These are phyloP conservation scores for Nibea albiflora DNA, from an alignment of 2,113 vertebrate species.

Conservation along the genomic window DNA sequence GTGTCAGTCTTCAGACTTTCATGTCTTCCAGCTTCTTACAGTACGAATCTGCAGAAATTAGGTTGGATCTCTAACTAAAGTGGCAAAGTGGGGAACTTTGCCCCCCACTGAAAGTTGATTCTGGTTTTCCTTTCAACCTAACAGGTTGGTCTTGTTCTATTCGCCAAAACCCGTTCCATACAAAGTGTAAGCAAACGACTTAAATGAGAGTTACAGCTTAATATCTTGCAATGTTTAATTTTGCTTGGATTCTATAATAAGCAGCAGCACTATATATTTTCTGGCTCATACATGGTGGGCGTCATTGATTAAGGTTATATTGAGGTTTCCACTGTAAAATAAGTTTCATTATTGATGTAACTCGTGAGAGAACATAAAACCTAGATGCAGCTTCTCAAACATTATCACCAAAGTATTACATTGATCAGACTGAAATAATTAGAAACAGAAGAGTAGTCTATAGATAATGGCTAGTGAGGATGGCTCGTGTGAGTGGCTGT, in stretches of 20 bases:
- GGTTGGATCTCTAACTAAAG: no score
- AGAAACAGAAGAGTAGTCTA: neutral
- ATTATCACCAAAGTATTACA: neutral
- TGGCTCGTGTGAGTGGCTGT: conserved; percentile 5
- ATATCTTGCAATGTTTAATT: neutral
- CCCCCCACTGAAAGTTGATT: neutral
- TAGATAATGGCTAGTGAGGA: neutral
- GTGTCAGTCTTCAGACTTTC: neutral
- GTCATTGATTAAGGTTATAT: neutral
- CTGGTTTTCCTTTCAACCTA: neutral
- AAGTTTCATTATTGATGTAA: neutral
- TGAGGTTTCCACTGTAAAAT: neutral
- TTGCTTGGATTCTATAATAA: neutral
- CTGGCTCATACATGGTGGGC: neutral
- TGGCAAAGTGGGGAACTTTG: no score
- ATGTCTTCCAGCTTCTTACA: neutral
- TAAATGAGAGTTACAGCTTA: neutral
- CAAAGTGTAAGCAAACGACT: neutral
- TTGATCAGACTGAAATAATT: neutral
- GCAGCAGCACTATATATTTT: neutral
- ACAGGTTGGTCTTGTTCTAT: neutral
- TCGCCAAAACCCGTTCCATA: neutral
- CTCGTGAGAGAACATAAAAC: neutral
- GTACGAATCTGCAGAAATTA: no score
- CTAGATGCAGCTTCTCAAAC: neutral